phyloP scores from a whole-genome alignment of 2,113 vertebrate species.

The Melanocharis versteri region DNA sequence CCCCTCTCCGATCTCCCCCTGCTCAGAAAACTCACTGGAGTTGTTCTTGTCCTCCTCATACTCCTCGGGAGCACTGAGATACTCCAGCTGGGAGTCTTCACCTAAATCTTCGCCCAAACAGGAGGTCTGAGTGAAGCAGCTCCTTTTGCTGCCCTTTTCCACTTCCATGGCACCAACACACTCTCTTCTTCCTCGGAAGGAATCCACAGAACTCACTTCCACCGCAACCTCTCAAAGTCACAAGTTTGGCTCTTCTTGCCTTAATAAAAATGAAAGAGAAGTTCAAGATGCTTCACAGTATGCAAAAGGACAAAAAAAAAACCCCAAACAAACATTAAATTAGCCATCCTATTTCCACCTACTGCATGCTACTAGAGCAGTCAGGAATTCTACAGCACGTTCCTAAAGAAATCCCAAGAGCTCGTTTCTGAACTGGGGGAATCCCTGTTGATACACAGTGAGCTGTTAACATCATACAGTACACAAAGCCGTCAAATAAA shows the following conservation, averaged over 20 bases:
- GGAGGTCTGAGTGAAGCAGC: not conserved
- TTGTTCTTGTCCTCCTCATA: not conserved
- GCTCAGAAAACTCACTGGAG: not conserved
- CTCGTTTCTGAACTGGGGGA: not conserved
- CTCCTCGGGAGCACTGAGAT: conserved; percentile 48
- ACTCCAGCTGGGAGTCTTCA: conserved; percentile 64
- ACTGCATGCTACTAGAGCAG: not conserved
- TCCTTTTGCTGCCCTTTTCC: not conserved
- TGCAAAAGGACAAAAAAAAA: not conserved
- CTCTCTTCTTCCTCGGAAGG: not conserved
- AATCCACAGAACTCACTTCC: not conserved
- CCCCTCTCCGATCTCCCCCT: not conserved
- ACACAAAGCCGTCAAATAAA: not conserved
- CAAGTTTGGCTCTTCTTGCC: not conserved
- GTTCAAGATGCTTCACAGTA: not conserved
- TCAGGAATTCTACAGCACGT: rapidly evolving
- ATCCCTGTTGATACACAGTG: rapidly evolving
- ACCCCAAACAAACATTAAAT: not conserved
- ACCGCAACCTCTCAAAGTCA: not conserved
- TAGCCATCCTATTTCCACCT: not conserved
- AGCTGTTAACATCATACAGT: not conserved
- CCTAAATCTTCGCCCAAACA: not conserved
- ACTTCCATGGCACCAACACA: not conserved
- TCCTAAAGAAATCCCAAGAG: not conserved
- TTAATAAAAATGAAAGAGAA: not conserved